These are phyloP conservation scores for Odocoileus hemionus DNA, from an alignment of 2,113 vertebrate genomes.

Conservation along the genomic window DNA sequence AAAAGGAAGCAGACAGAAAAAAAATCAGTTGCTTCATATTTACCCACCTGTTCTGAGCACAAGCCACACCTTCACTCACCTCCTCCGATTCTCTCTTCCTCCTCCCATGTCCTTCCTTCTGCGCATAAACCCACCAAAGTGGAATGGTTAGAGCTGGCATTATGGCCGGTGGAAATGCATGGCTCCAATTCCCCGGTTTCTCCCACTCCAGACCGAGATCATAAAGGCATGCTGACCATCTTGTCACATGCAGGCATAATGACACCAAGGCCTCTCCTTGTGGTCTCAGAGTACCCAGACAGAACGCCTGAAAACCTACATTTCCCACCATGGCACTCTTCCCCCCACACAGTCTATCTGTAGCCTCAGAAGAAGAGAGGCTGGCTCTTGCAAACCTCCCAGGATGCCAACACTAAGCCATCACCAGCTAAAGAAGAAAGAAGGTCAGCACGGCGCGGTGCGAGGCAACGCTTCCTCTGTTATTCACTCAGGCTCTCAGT, in stretches of 20 bases:
- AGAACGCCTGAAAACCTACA: neutral
- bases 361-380: neutral
- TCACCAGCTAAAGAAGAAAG: neutral
- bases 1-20: neutral
- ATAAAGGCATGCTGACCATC: neutral
- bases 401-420: neutral
- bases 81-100: neutral
- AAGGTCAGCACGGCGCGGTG: neutral
- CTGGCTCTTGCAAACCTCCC: neutral
- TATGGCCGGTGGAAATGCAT: neutral
- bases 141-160: neutral
- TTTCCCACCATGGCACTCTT: neutral
- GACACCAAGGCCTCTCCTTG: neutral
- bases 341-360: neutral
- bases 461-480: neutral
- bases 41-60: neutral
- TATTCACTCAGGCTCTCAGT: neutral
- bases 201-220: neutral
- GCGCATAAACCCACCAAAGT: neutral
- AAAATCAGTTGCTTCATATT: neutral
- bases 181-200: neutral
- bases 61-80: neutral
- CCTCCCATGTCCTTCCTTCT: neutral
- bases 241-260: neutral
- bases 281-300: neutral